Evolutionary conservation across 2,113 vertebrate genomes (phyloP).

Genomic region (Entomyzon cyanotis): DNA sequence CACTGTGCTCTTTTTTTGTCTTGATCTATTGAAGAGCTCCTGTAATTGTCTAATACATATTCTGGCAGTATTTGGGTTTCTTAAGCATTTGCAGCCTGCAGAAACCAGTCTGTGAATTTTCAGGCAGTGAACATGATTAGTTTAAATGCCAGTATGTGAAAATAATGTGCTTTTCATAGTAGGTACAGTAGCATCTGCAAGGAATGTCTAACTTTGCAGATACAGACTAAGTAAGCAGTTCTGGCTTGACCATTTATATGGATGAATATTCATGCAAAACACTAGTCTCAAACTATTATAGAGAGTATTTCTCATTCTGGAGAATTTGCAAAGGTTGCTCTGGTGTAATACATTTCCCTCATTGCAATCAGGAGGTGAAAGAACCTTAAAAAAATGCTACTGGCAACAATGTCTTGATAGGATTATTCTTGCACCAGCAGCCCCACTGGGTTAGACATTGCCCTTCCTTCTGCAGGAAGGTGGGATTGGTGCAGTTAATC

Average conservation of each 20-base stretch:
- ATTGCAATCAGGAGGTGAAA: neutral
- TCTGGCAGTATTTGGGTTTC: conserved; percentile 43
- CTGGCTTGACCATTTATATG: neutral
- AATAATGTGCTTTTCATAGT: neutral
- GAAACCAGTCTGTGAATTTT: neutral
- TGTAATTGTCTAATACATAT: conserved; percentile 30
- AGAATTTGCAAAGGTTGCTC: neutral
- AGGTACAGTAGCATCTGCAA: neutral
- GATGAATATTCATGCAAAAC: neutral
- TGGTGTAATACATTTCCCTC: neutral
- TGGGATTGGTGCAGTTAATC: neutral
- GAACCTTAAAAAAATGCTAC: neutral
- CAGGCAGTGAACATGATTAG: neutral
- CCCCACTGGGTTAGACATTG: neutral
- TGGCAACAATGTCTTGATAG: neutral
- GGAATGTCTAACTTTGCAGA: neutral
- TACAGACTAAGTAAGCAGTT: neutral
- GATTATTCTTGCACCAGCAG: neutral
- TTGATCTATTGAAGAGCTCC: conserved; percentile 34
- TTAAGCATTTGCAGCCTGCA: conserved; percentile 10
- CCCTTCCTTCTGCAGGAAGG: neutral
- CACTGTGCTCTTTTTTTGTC: conserved; percentile 8
- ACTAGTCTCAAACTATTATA: neutral
- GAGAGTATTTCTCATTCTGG: neutral
- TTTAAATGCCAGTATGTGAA: neutral